Evolutionary conservation across 2,888 invertebrate species (phyloP).

Genomic region (Amiota mariae): DNA sequence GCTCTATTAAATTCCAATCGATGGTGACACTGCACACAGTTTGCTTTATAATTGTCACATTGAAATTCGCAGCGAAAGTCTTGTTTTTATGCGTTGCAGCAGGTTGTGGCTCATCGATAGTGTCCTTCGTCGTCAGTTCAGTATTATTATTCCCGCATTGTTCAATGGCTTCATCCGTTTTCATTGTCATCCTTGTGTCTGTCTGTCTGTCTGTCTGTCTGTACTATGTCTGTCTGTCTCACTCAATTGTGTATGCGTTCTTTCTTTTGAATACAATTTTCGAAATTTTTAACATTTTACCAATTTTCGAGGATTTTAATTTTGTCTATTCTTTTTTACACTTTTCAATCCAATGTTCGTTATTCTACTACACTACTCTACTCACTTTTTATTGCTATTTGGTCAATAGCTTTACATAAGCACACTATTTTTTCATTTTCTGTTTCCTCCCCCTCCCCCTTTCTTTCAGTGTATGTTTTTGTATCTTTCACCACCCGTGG

Average conservation of each 20-base stretch:
- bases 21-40: slow-evolving; percentile 64
- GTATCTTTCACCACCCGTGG: neutral
- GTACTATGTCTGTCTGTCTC: too few species aligned
- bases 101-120: neutral
- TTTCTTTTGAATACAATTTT: slow-evolving; percentile 24
- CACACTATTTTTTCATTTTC: too few species aligned
- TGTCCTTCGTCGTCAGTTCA: neutral
- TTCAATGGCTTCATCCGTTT: slow-evolving; percentile 8
- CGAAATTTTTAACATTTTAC: slow-evolving; percentile 24
- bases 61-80: slow-evolving; percentile 50
- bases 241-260: neutral
- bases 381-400: neutral
- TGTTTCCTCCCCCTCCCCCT: neutral
- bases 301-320: slow-evolving; percentile 29
- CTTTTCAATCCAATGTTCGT: neutral
- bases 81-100: slow-evolving; percentile 5
- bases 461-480: neutral
- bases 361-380: neutral
- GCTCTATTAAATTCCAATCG: slow-evolving; percentile 61
- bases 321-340: slow-evolving; percentile 12
- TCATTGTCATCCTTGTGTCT: neutral
- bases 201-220: too few species aligned
- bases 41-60: slow-evolving; percentile 59
- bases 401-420: neutral
- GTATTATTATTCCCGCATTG: slow-evolving; percentile 34